Conservation (phyloP, 2,113 vertebrate species). For the Poeciliopsis prolifica region DNA sequence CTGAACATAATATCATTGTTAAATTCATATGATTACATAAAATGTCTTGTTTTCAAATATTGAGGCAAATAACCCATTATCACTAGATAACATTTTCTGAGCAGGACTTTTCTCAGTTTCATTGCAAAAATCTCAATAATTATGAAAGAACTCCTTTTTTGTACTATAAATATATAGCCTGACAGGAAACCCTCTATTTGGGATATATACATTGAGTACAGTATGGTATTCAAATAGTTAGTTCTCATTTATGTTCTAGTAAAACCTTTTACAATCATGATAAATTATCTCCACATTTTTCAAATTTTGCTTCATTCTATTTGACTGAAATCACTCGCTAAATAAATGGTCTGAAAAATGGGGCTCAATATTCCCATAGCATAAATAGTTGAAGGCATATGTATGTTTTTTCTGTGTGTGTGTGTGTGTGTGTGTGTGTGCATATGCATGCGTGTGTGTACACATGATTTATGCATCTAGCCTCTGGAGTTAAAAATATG, state of each 20-base stretch:
- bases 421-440: background rate
- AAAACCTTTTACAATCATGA: background rate
- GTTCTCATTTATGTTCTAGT: background rate
- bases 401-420: background rate
- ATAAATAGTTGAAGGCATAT: background rate
- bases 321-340: background rate
- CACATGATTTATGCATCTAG: background rate
- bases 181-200: background rate
- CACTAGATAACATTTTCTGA: background rate
- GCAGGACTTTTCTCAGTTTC: background rate
- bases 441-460: background rate
- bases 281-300: background rate
- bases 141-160: background rate
- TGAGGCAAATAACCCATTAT: background rate
- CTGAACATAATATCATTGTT: background rate
- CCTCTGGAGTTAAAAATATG: background rate
- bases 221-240: background rate
- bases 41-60: background rate
- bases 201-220: too few relatives aligned
- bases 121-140: background rate
- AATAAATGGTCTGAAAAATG: background rate
- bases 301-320: background rate
- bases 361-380: background rate
- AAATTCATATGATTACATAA: background rate
- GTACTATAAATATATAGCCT: background rate